Evolutionary conservation across 2,888 invertebrate species (phyloP).

Genomic region (Pammene aurita): DNA sequence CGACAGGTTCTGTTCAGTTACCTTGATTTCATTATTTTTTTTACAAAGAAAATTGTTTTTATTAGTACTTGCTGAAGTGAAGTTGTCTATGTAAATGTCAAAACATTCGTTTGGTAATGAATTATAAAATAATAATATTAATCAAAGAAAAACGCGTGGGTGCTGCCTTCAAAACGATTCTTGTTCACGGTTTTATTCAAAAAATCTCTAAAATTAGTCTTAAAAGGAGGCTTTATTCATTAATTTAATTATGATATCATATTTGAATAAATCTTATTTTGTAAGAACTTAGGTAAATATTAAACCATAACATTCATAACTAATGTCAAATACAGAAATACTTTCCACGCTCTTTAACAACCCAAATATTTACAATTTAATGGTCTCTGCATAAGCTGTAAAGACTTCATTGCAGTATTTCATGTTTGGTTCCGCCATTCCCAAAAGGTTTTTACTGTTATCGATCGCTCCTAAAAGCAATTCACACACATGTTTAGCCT

Average conservation of each 20-base stretch:
- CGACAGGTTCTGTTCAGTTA: constrained; percentile 52
- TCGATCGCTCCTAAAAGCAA: constrained; percentile 39
- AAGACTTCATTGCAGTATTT: constrained; percentile 28
- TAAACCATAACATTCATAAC: too few species aligned
- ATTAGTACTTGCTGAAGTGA: neutral
- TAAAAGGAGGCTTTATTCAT: neutral
- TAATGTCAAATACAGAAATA: neutral
- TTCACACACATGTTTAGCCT: constrained; percentile 35
- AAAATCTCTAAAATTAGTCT: constrained; percentile 2
- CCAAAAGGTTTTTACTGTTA: constrained; percentile 22
- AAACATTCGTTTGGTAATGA: neutral
- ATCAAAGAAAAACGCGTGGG: neutral
- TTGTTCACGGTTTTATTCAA: neutral
- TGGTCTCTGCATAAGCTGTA: constrained; percentile 6
- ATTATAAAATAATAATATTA: constrained; percentile 2
- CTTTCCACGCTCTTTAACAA: neutral
- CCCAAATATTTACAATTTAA: constrained; percentile 11
- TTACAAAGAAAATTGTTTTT: neutral
- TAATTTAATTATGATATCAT: constrained; percentile 7
- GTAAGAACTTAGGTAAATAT: neutral
- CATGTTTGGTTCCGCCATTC: constrained; percentile 31
- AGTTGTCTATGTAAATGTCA: constrained; percentile 4
- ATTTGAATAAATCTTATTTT: neutral
- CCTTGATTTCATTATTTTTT: constrained; percentile 9
- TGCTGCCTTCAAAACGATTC: neutral